Evolutionary conservation across 1,140 invertebrate genomes (phyloP).

Genomic region (Meloidogyne floridensis): DNA sequence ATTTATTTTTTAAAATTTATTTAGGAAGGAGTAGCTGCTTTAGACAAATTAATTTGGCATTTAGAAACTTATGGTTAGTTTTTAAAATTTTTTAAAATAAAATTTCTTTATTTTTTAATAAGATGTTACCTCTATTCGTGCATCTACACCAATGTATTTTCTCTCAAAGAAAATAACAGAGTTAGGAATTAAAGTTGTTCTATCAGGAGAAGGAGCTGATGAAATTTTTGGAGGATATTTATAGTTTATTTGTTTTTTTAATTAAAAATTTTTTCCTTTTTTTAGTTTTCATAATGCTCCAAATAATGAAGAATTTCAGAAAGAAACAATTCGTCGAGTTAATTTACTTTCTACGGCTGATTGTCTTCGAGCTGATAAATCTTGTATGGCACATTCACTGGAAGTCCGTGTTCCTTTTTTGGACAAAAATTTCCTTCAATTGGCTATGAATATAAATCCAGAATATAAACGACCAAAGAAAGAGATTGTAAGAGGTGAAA

Average conservation of each 20-base stretch:
- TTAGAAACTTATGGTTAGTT: conserved; percentile 65
- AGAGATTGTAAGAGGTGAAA: conserved; percentile 36
- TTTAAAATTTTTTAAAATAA: conserved; percentile 35
- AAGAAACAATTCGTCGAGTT: conserved; percentile 63
- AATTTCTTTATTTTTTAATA: neutral
- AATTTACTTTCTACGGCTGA: conserved; percentile 58
- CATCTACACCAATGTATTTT: conserved; percentile 65
- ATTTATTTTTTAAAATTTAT: conserved; percentile 1
- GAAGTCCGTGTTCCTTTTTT: conserved; percentile 65
- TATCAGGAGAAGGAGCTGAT: conserved; percentile 65
- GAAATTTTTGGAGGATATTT: conserved; percentile 66
- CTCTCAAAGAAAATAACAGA: conserved; percentile 59
- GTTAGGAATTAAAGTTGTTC: conserved; percentile 62
- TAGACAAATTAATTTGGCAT: conserved; percentile 61
- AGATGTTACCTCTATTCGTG: conserved; percentile 40
- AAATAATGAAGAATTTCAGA: conserved; percentile 62
- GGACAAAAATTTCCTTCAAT: conserved; percentile 61
- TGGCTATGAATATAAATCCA: conserved; percentile 55
- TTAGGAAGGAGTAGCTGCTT: conserved; percentile 55
- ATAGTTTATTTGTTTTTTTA: conserved; percentile 32
- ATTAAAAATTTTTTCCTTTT: neutral
- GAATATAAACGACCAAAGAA: conserved; percentile 49
- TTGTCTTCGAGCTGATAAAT: conserved; percentile 64
- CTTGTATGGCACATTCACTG: conserved; percentile 61
- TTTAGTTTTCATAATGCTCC: conserved; percentile 64